phyloP scores from a whole-genome alignment of 2,113 vertebrate species.

The Toxotes chatareus region DNA sequence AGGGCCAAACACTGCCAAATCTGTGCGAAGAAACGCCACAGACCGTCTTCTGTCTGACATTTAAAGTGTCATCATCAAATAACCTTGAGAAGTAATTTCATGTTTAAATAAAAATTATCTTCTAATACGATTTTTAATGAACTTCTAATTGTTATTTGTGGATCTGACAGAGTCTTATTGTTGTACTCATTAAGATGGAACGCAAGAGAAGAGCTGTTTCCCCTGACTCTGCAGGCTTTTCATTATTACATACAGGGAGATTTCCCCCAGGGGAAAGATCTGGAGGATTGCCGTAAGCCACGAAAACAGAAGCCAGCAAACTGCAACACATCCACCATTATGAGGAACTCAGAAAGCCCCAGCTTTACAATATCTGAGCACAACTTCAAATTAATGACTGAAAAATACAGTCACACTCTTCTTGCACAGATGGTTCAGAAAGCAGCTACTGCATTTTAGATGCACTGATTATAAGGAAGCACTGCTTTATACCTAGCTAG shows the following conservation, averaged over 20 bases:
- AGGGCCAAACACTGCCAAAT: constrained; percentile 14
- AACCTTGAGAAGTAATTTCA: constrained; percentile 33
- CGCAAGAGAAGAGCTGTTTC: constrained; percentile 47
- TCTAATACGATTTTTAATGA: constrained; percentile 56
- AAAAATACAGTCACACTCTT: neutral
- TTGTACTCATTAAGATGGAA: constrained; percentile 68
- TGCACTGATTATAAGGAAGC: neutral
- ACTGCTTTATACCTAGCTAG: neutral
- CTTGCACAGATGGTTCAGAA: constrained; percentile 5
- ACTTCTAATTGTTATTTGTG: constrained; percentile 60
- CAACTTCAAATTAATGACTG: constrained; percentile 22
- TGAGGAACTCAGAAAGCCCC: constrained; percentile 31
- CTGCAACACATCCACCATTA: constrained; percentile 50
- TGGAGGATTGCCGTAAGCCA: constrained; percentile 65
- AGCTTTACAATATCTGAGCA: neutral
- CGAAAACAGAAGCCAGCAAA: constrained; percentile 56
- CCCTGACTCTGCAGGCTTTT: constrained; percentile 74
- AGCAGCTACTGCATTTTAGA: constrained; percentile 24
- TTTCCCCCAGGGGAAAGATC: constrained; percentile 60
- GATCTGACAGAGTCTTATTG: constrained; percentile 26
- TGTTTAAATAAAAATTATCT: constrained; percentile 27
- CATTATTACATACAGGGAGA: constrained; percentile 65
- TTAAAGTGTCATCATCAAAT: constrained; percentile 9
- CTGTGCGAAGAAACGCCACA: neutral
- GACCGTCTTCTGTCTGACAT: constrained; percentile 15